phyloP scores from a whole-genome alignment of 2,797 vertebrate genomes.

The Anomalospiza imberbis region DNA sequence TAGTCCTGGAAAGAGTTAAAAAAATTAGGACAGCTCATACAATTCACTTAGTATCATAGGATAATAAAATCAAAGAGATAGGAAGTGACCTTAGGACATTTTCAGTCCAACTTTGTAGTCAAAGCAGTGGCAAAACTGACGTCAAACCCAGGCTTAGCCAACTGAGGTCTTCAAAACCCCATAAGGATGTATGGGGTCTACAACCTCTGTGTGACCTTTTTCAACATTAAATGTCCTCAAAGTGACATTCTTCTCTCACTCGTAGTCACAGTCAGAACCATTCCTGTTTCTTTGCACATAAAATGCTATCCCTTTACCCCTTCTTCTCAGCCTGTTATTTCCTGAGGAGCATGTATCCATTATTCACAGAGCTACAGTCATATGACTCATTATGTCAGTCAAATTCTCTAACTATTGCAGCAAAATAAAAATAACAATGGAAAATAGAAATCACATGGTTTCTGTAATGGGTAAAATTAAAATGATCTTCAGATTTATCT shows the following conservation, averaged over 20 bases:
- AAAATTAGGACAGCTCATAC: background rate
- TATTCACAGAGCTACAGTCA: background rate
- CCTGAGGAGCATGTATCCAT: background rate
- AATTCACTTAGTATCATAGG: background rate
- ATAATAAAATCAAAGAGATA: background rate
- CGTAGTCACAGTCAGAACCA: background rate
- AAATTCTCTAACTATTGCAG: background rate
- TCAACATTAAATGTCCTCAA: background rate
- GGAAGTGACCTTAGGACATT: background rate
- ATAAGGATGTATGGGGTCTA: accelerated
- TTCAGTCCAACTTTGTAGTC: background rate
- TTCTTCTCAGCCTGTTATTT: background rate
- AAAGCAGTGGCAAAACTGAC: background rate
- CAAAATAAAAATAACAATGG: background rate
- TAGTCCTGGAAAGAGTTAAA: background rate
- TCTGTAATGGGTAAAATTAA: background rate
- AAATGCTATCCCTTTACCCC: background rate
- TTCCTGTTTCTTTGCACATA: background rate
- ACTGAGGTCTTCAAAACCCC: background rate
- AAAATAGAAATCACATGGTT: background rate
- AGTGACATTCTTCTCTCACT: background rate
- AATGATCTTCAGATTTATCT: background rate
- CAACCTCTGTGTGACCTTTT: background rate
- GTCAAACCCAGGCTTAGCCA: background rate
- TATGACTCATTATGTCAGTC: background rate